Percentiles rank a stretch among this genome's conserved stretches.
Conservation (phyloP, 2,797 vertebrate genomes). For the Manis javanica region DNA sequence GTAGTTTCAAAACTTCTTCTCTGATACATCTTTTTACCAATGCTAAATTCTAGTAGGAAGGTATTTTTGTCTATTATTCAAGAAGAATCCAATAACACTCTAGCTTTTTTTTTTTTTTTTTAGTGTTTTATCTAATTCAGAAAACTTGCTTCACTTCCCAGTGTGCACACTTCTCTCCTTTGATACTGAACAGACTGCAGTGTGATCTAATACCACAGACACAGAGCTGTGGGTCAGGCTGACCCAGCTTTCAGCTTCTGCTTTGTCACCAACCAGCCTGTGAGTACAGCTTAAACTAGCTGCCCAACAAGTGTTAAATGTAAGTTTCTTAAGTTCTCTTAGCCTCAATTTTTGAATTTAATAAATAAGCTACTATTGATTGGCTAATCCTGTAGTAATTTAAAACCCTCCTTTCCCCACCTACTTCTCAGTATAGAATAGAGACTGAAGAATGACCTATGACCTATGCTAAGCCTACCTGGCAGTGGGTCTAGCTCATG, state of each 20-base stretch:
- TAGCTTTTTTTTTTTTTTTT: not conserved
- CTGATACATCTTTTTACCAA: not conserved
- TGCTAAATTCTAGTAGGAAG: not conserved
- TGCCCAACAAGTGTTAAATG: not conserved
- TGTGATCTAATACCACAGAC: not conserved
- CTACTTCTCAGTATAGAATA: constrained; percentile 26
- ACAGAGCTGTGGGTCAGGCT: not conserved
- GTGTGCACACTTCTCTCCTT: not conserved
- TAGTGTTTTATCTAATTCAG: not conserved
- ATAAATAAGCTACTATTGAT: not conserved
- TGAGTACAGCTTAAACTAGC: not conserved
- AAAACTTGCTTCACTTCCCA: not conserved
- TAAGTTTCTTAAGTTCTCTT: constrained; percentile 46
- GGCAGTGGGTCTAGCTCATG: not conserved
- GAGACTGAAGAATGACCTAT: not conserved
- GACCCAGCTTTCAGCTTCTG: not conserved
- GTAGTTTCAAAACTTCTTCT: not conserved
- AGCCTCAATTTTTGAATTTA: not conserved
- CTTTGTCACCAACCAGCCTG: not conserved
- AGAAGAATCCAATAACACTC: not conserved
- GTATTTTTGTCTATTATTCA: constrained; percentile 12
- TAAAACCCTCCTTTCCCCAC: not conserved
- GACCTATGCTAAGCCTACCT: not conserved
- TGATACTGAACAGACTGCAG: not conserved
- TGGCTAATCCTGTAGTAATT: not conserved